Evolutionary conservation across 2,888 invertebrate species (phyloP), one percentile per base, ranked within the genome.

Genomic region (Branchipolynoe longqiensis): DNA sequence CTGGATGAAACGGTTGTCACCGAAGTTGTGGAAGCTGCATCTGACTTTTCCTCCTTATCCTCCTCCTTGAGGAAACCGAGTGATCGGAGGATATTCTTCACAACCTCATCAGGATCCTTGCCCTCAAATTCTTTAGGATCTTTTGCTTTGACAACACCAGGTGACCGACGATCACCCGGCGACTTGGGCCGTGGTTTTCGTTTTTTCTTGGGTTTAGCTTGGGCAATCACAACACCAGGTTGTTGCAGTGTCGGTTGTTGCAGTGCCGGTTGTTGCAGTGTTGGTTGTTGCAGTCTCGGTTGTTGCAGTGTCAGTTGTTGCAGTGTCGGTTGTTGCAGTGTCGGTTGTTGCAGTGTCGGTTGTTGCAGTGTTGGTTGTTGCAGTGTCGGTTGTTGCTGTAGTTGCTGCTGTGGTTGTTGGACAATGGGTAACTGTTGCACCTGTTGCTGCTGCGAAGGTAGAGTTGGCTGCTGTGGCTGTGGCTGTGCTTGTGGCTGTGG

Each of bases 21-120:
- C 28, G 78, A 41, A 12, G 78, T 78, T 31, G 48, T 78, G 28
- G 78, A 78, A 0, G 78, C 78, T 78, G 78, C 48, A 54, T 78
- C 78, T 3, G 78, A 78, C 28, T 78, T 78, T 8, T 78, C 78
- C n/a, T 78, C 78, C 31, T 78, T 78, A 48, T 78, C 78, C 31
- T 78, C 78, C 1, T 78, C 78, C 48, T 78, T 78, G 78, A 78
- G 78, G 78, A 78, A 78, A 78, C 78, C 78, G 33, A 78, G 78
- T 54, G 78, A 78, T 54, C 78, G 78, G 48, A 78, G 78, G 54
- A 78, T 78, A 54, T 78, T 78, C 78, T 78, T 78, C 41, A 78
- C 78, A 78, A 78, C 78, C 28, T 78, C 78, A 78, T 78, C 78
- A 78, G 78, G 78, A 78, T 78, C 78, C 78, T 78, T 78, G 48